Evolutionary conservation across 2,797 vertebrate genomes (phyloP), one percentile per base, ranked within the genome.

Genomic region (Etheostoma nigrum): DNA sequence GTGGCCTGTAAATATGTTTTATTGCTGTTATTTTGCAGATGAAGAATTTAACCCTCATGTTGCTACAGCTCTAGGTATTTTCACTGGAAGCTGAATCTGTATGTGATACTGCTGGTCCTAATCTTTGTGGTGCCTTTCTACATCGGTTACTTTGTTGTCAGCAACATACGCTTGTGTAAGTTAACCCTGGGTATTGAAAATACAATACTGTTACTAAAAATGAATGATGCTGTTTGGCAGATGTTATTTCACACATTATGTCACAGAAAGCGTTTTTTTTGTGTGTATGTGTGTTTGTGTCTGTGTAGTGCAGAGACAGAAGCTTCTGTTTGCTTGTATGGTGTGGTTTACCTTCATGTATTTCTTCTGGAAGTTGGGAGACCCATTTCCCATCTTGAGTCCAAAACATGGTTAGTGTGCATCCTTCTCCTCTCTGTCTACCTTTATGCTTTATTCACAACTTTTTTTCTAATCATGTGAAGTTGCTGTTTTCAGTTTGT

Each of bases 331-430:
- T 72, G 95, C 98, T 0, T 99, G 98, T 86, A 95, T 97, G 87
- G 90, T 99, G 57, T 99, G 98, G 98, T 93, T 99, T 86, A 98
- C 98, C 3, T 99, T 99, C 88, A 99, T 99, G 98, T 99, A 99
- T 94, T 99, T 99, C 95, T 99, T 99, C 92, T 99, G 98, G 98
- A 99, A 99, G 90, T 2, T 99, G 87, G 98, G 98, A 13, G 98
- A 99, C 80, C 98, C 98, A 0, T 99, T 99, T 90, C 98, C 98
- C 61, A 99, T 99, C 85, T 95, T 99, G 71, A 99, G 98, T 90
- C 98, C 98, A 74, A 99, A 99, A 92, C 98, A 99, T 14, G 98
- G 98, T 99, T 72, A 96, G 94, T 89, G 48, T 27, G 15, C 25
- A 53, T 12, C 3, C 13, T 33, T 42, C 15, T 48, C 6, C 51